Percentiles rank a stretch among this genome's conserved stretches.
Evolutionary conservation across 2,888 invertebrate species (phyloP).

Genomic region (Micoletzkya japonica): DNA sequence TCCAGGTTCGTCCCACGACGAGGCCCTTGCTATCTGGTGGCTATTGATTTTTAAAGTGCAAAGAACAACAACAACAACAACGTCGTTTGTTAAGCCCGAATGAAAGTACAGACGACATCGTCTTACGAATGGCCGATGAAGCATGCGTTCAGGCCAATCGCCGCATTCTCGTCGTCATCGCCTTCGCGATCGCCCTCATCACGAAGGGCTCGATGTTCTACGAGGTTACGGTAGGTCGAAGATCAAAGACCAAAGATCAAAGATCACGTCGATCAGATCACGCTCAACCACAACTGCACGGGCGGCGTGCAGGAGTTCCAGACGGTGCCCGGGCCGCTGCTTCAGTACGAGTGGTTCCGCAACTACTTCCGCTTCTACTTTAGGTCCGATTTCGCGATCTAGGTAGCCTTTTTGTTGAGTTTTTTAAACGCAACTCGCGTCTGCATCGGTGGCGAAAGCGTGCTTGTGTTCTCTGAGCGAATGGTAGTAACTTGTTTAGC

Average conservation of each 20-base stretch:
- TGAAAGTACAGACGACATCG: neutral
- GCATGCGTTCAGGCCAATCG: conserved; percentile 15
- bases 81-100: neutral
- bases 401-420: neutral
- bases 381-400: conserved; percentile 28
- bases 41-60: too few species aligned
- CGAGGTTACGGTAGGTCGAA: conserved; percentile 1
- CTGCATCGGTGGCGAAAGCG: too few species aligned
- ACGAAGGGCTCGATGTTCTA: conserved; percentile 20
- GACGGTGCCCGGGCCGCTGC: neutral
- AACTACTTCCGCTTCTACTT: conserved; percentile 39
- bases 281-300: neutral
- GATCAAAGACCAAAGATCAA: neutral
- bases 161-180: conserved; percentile 13
- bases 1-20: conserved; percentile 28
- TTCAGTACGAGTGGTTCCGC: neutral
- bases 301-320: conserved; percentile 5
- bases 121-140: neutral
- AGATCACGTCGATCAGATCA: neutral
- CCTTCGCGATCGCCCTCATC: conserved; percentile 17
- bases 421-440: neutral
- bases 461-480: too few species aligned
- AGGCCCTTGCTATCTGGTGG: neutral
- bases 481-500: too few species aligned
- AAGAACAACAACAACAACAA: neutral